These are phyloP conservation scores for Desmophyllum pertusum DNA, from an alignment of 92 coral and sea anemone species.

Conservation along the genomic window DNA sequence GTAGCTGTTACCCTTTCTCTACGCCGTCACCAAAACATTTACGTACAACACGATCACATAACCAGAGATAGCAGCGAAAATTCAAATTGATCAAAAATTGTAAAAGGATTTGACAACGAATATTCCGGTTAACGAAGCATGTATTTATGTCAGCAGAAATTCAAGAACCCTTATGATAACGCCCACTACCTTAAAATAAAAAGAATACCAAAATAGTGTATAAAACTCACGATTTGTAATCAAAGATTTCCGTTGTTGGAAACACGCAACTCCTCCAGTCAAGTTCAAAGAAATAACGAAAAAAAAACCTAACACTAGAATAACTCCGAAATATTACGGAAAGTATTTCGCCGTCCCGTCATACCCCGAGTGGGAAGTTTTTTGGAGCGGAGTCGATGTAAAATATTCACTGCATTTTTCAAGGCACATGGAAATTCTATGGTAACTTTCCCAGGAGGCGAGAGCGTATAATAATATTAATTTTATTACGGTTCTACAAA, in stretches of 20 bases:
- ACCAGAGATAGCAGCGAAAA: background rate
- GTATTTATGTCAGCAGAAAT: background rate
- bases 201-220: background rate
- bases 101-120: background rate
- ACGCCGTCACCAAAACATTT: background rate
- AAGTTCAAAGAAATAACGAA: background rate
- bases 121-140: background rate
- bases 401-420: conserved; percentile 48
- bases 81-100: background rate
- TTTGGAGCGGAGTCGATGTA: background rate
- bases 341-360: conserved; percentile 30
- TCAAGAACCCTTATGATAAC: background rate
- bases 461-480: background rate
- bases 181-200: background rate
- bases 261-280: background rate
- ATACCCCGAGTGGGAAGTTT: conserved; percentile 26
- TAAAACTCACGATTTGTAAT: conserved; percentile 1
- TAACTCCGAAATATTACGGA: background rate
- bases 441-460: conserved; percentile 35
- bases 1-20: background rate
- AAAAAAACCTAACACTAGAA: background rate
- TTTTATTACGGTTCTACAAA: background rate
- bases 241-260: background rate
- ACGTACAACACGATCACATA: background rate
- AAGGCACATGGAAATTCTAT: conserved; percentile 30